These are phyloP conservation scores for Dasypolia templi DNA, from an alignment of 2,888 invertebrate species.

Conservation along the genomic window DNA sequence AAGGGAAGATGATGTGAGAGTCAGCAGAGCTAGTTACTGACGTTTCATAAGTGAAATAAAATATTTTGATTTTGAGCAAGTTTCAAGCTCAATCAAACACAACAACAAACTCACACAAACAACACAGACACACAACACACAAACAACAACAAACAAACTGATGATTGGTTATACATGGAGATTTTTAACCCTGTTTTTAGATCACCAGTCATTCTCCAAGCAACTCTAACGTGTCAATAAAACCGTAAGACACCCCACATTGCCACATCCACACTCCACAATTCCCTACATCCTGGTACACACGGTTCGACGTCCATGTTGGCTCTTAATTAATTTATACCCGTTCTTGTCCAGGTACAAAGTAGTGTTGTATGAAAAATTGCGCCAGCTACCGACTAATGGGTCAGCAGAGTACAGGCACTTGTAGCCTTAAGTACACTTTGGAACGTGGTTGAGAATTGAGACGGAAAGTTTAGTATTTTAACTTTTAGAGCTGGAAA, in stretches of 20 bases:
- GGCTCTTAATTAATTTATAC: conserved; percentile 78
- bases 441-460: neutral
- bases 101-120: no score
- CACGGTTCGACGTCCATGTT: conserved; percentile 72
- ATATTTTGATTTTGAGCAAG: no score
- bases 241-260: neutral
- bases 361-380: conserved; percentile 69
- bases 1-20: no score
- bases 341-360: conserved; percentile 70
- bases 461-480: conserved; percentile 2
- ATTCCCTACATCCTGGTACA: neutral
- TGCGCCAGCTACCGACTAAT: conserved; percentile 51
- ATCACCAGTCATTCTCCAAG: no score
- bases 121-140: no score
- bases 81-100: no score
- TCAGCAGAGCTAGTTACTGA: no score
- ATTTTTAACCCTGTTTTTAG: no score
- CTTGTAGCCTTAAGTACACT: conserved; percentile 42
- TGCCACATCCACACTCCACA: conserved; percentile 30
- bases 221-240: neutral
- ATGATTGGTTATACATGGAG: no score
- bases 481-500: conserved; percentile 4
- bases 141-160: no score
- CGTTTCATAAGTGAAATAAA: no score
- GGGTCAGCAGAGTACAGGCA: conserved; percentile 40